A percentile compares a stretch with the other conserved stretches of the same genome.
Evolutionary conservation across 2,797 vertebrate genomes (phyloP).

Genomic region (Halcyon smyrnensis): DNA sequence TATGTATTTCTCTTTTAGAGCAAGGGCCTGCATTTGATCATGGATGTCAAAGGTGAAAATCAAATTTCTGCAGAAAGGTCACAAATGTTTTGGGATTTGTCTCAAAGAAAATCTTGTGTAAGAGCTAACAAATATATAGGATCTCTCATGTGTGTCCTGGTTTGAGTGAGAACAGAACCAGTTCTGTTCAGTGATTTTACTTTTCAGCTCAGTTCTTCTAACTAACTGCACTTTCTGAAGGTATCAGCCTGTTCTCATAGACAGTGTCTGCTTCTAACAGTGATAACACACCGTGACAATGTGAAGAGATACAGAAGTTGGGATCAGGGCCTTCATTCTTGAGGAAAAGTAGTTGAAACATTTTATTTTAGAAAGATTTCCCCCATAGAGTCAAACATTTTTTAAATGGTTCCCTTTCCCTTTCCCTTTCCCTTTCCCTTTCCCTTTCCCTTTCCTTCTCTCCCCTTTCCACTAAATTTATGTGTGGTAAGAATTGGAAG

Average conservation of each 20-base stretch:
- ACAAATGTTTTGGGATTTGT: neutral
- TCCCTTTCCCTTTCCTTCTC: neutral
- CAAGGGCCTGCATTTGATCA: neutral
- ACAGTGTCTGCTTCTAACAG: no score
- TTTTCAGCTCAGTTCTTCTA: no score
- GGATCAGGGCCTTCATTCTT: neutral
- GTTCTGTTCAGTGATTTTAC: no score
- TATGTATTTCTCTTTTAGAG: neutral
- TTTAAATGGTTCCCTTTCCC: neutral
- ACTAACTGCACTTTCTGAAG: no score
- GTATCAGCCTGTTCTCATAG: no score
- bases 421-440: no score
- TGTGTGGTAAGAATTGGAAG: neutral
- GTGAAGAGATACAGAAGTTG: neutral
- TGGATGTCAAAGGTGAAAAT: neutral
- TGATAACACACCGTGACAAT: no score
- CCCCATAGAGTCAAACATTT: neutral
- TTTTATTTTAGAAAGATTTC: neutral
- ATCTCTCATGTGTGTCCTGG: no score
- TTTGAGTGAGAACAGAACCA: no score
- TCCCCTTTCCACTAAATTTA: neutral
- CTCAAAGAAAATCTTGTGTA: neutral
- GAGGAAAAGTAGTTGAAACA: neutral
- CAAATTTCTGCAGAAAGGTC: neutral
- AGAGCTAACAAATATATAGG: neutral